phyloP scores from a whole-genome alignment of 2,113 vertebrate species.

The Coryphaenoides rupestris region DNA sequence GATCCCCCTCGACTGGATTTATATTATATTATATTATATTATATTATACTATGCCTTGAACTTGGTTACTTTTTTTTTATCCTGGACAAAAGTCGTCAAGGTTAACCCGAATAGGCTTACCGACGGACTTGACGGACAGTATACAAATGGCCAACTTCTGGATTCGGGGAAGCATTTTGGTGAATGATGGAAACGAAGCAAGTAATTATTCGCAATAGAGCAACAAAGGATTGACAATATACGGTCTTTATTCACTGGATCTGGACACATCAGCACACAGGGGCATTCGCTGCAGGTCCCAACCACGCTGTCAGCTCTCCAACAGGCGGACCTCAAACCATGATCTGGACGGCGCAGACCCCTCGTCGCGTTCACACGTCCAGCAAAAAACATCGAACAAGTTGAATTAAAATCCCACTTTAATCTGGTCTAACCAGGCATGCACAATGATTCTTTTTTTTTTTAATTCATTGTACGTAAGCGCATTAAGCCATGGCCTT shows the following conservation, averaged over 20 bases:
- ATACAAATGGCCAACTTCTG: conserved; percentile 49
- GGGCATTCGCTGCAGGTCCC: neutral
- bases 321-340: neutral
- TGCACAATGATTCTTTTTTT: no score
- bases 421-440: neutral
- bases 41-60: conserved; percentile 23
- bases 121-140: conserved; percentile 16
- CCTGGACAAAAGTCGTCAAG: neutral
- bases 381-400: neutral
- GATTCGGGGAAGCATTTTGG: conserved; percentile 7
- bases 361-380: conserved; percentile 3
- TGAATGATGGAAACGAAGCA: conserved; percentile 9
- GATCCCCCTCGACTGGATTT: conserved; percentile 26
- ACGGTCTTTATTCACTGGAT: neutral
- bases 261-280: neutral
- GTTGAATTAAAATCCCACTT: conserved; percentile 12
- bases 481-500: neutral
- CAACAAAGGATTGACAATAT: neutral
- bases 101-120: conserved; percentile 2
- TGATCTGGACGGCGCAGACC: neutral
- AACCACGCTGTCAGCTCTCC: neutral
- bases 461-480: no score
- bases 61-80: conserved; percentile 24
- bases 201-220: neutral
- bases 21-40: conserved; percentile 12